These are phyloP conservation scores for Fissipunctia ypsillon DNA, from an alignment of 2,888 invertebrate genomes.

Conservation along the genomic window DNA sequence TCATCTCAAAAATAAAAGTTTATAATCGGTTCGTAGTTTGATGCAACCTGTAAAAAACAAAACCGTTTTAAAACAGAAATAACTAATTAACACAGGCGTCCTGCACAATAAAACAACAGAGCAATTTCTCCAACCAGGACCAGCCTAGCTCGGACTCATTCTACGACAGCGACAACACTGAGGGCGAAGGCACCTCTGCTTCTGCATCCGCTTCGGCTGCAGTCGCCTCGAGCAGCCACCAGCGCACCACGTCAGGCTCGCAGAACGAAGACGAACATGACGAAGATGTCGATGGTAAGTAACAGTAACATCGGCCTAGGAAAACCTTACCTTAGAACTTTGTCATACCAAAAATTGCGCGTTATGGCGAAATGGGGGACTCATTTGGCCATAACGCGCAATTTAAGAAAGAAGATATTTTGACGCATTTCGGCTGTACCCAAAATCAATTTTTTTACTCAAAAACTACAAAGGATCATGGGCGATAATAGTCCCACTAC, in stretches of 20 bases:
- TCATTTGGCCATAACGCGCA: too few relatives aligned
- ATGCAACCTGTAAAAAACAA: too few relatives aligned
- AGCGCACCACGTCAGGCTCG: constrained; percentile 87
- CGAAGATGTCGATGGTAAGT: constrained; percentile 91
- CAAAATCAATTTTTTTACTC: too few relatives aligned
- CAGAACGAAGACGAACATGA: constrained; percentile 92
- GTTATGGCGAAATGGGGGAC: too few relatives aligned
- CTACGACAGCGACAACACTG: constrained; percentile 96
- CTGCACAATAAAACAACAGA: background rate
- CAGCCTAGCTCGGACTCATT: constrained; percentile 97
- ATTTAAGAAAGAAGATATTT: too few relatives aligned
- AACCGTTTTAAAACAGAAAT: too few relatives aligned
- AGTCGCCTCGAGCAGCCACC: constrained; percentile 81
- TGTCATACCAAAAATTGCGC: background rate
- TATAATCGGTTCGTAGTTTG: too few relatives aligned
- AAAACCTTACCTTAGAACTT: background rate
- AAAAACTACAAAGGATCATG: too few relatives aligned
- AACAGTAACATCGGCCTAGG: background rate
- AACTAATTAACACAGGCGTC: background rate
- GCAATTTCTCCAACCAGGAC: constrained; percentile 88
- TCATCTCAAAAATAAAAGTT: background rate
- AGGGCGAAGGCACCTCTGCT: constrained; percentile 89
- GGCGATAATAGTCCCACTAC: too few relatives aligned
- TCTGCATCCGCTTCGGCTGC: constrained; percentile 76
- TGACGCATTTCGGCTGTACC: too few relatives aligned